Percentiles rank a stretch among this genome's conserved stretches.
These are phyloP conservation scores for Pectinophora gossypiella DNA, from an alignment of 1,140 invertebrate genomes.

Conservation along the genomic window DNA sequence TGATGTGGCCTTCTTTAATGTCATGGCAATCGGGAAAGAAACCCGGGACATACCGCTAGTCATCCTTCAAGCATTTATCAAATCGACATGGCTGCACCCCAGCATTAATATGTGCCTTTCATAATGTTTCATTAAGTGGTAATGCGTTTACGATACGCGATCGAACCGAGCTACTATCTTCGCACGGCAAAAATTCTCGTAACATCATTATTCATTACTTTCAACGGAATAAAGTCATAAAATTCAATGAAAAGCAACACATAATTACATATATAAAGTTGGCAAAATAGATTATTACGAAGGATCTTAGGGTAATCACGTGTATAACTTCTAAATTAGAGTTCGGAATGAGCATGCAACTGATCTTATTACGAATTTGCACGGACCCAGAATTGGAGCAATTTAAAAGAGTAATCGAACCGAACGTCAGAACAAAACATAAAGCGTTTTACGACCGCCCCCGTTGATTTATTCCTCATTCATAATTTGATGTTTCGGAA, in stretches of 20 bases:
- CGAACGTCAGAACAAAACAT: constrained; percentile 64
- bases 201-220: too few relatives aligned
- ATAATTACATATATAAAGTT: too few relatives aligned
- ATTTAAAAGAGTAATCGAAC: constrained; percentile 55
- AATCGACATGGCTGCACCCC: constrained; percentile 56
- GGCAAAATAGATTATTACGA: neutral
- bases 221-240: too few relatives aligned
- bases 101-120: constrained; percentile 54
- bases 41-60: constrained; percentile 47
- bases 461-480: constrained; percentile 70
- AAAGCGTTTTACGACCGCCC: constrained; percentile 65
- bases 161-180: constrained; percentile 29
- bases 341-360: neutral
- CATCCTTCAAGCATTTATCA: constrained; percentile 62
- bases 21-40: constrained; percentile 48
- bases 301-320: neutral
- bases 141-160: constrained; percentile 51
- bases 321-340: neutral
- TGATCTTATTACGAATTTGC: neutral
- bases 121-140: constrained; percentile 69
- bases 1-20: constrained; percentile 34
- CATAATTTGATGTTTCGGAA: constrained; percentile 69
- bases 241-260: too few relatives aligned
- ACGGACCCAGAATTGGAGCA: constrained; percentile 13
- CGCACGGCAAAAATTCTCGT: too few relatives aligned